A percentile compares a stretch with the other conserved stretches of the same genome.
phyloP scores from a whole-genome alignment of 2,797 vertebrate genomes.

The Hafferia zeledoni region DNA sequence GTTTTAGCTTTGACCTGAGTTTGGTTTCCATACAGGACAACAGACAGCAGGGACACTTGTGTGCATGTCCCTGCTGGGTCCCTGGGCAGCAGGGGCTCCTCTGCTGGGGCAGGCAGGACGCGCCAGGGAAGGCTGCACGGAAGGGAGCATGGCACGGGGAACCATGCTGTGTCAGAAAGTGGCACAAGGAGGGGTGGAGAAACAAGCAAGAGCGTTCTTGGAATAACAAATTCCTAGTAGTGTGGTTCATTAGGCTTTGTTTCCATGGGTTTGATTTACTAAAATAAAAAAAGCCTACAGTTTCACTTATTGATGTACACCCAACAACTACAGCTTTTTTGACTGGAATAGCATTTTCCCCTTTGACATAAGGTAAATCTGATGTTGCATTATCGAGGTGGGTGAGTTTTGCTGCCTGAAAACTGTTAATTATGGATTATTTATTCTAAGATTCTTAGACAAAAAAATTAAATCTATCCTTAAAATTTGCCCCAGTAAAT shows the following conservation, averaged over 20 bases:
- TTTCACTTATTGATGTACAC: not conserved
- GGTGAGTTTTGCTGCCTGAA: not conserved
- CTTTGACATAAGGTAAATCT: not conserved
- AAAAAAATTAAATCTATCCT: not conserved
- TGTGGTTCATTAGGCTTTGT: not conserved
- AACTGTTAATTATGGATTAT: not conserved
- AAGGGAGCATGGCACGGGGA: not conserved
- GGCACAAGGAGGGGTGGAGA: not conserved
- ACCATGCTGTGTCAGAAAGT: not conserved
- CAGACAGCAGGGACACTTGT: rapidly evolving
- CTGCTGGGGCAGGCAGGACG: not conserved
- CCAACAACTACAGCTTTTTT: not conserved
- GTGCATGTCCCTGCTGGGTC: not conserved
- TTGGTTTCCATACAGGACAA: not conserved
- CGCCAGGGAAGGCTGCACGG: too few relatives aligned
- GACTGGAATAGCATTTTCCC: not conserved
- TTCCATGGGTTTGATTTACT: not conserved
- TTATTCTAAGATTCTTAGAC: not conserved
- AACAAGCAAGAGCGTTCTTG: not conserved
- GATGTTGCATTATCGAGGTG: not conserved
- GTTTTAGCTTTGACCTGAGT: not conserved
- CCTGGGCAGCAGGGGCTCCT: not conserved
- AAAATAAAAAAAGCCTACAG: not conserved
- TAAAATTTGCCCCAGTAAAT: not conserved
- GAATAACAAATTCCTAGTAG: not conserved